Percentiles rank a stretch among this genome's conserved stretches.
Evolutionary conservation across 2,888 invertebrate species (phyloP).

Genomic region (Drosophila diplacantha): DNA sequence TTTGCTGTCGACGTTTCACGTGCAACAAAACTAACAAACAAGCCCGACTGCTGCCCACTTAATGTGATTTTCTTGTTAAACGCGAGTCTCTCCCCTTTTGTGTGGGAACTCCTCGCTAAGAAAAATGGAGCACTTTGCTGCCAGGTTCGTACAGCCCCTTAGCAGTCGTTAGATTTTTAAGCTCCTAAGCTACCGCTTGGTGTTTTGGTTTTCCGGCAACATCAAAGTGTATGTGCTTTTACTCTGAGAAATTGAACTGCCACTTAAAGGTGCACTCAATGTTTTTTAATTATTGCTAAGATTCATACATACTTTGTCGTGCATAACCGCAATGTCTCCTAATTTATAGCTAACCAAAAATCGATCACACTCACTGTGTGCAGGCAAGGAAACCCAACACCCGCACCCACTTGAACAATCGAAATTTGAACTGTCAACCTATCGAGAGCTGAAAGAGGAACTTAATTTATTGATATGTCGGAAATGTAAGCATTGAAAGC

Average conservation of each 20-base stretch:
- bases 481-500: constrained; percentile 48
- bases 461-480: constrained; percentile 59
- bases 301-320: background rate
- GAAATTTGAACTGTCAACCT: constrained; percentile 36
- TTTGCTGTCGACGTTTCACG: constrained; percentile 29
- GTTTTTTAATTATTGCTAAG: too few relatives aligned
- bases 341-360: background rate
- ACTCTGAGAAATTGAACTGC: background rate
- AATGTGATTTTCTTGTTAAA: constrained; percentile 45
- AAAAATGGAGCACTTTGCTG: constrained; percentile 36
- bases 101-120: background rate
- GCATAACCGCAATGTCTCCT: background rate
- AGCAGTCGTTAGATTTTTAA: constrained; percentile 11
- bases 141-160: constrained; percentile 7
- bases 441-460: constrained; percentile 16
- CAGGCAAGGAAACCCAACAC: background rate
- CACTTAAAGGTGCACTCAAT: too few relatives aligned
- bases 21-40: constrained; percentile 21
- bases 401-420: constrained; percentile 7
- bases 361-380: constrained; percentile 10
- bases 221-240: background rate
- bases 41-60: constrained; percentile 13
- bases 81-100: constrained; percentile 7
- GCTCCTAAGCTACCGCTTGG: constrained; percentile 10
- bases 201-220: constrained; percentile 1